Percentiles rank a stretch among this genome's conserved stretches.
Evolutionary conservation across 2,888 invertebrate genomes (phyloP).

Genomic region (Lumbricus terrestris): DNA sequence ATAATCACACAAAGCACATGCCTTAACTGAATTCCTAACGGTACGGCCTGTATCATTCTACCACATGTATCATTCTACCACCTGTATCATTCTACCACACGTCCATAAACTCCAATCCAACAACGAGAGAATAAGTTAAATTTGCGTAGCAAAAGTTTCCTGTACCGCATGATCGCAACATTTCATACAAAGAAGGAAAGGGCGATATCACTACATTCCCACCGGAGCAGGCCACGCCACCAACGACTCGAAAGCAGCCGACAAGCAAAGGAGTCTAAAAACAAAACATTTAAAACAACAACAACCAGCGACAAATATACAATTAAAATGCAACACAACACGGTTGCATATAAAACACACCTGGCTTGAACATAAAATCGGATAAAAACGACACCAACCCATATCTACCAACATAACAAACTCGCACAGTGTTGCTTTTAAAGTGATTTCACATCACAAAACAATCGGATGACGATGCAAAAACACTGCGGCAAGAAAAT

Average conservation of each 20-base stretch:
- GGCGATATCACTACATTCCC: background rate
- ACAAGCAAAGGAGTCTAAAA: background rate
- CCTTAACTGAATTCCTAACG: background rate
- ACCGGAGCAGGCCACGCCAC: no score
- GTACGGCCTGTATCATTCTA: background rate
- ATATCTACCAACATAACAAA: background rate
- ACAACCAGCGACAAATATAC: background rate
- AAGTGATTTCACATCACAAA: background rate
- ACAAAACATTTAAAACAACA: background rate
- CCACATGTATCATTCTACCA: no score
- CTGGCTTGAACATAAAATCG: background rate
- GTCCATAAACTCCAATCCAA: background rate
- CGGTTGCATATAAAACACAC: background rate
- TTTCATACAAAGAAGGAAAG: background rate
- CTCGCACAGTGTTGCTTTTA: background rate
- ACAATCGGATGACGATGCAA: background rate
- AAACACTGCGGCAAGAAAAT: background rate
- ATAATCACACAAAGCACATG: background rate
- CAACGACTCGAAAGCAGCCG: no score
- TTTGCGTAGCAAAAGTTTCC: background rate
- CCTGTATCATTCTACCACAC: background rate
- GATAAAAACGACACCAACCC: background rate
- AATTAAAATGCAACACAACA: background rate
- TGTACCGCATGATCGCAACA: background rate
- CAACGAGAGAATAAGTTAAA: background rate